Evolutionary conservation across 2,888 invertebrate species (phyloP).

Genomic region (Piscicola geometra): DNA sequence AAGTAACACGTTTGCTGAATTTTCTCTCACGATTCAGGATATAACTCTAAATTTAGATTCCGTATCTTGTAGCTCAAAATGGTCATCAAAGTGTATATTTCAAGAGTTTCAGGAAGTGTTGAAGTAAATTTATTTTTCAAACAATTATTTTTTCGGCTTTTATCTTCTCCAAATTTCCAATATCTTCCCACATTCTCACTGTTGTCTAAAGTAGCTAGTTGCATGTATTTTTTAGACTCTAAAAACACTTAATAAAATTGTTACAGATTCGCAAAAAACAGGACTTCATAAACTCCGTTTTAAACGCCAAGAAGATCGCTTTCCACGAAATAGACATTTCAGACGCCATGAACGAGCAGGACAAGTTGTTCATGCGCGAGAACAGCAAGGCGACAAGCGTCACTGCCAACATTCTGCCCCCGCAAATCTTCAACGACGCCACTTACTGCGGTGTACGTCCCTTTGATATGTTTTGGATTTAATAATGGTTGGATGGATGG

Average conservation of each 20-base stretch:
- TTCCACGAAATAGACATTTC: slow-evolving; percentile 38
- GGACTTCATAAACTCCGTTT: slow-evolving; percentile 34
- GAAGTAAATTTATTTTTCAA: slow-evolving; percentile 34
- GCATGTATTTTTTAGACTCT: no score
- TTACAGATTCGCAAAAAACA: slow-evolving; percentile 37
- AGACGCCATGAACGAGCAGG: slow-evolving; percentile 34
- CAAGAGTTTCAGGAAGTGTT: slow-evolving; percentile 35
- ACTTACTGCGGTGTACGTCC: slow-evolving; percentile 37
- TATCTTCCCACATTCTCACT: no score
- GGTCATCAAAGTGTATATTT: slow-evolving; percentile 38
- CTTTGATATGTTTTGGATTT: not conserved
- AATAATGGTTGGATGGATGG: not conserved
- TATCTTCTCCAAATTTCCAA: no score
- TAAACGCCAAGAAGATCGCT: slow-evolving; percentile 34
- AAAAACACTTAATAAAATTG: no score
- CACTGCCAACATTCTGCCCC: slow-evolving; percentile 33
- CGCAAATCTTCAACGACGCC: slow-evolving; percentile 37
- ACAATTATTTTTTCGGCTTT: no score
- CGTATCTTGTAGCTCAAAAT: slow-evolving; percentile 18
- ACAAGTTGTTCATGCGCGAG: slow-evolving; percentile 36
- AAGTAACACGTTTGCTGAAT: no score
- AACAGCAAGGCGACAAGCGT: slow-evolving; percentile 32
- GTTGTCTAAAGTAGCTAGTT: no score
- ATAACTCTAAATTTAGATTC: no score
- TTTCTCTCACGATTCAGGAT: no score